Base-by-base conservation (phyloP, 2,888 invertebrate species). In the Hirtodrosophila histrioides region DNA sequence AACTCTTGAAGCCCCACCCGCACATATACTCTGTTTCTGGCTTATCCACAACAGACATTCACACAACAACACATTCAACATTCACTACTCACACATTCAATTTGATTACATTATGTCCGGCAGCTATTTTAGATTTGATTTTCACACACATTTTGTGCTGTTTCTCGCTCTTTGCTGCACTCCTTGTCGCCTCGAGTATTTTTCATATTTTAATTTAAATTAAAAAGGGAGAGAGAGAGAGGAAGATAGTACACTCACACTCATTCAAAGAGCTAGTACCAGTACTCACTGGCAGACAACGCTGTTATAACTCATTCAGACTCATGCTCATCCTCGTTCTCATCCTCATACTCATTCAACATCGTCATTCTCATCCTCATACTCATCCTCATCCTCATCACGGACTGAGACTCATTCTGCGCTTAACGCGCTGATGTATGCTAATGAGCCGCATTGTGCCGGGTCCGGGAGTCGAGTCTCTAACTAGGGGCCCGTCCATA, bases 181-280 rank as follows among this genome's bases (percentile, higher is more conserved):
- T 54, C 31, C 39, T 35, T 53, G 68, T 39, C 63, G 67, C 65
- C 63, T 56, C 53, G 49, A 80, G 75, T 81, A 69, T 78, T 83
- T 82, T 87, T 88, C 79, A 87, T 82, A 84, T 88, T 87, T 83
- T 84, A 82, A 84, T 88, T 84, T 79, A 88, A 88, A 84, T 82
- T 86, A 86, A 70, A 68, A 51, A 50, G 50, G 41, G 45, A 43
- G 44, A 37, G 74, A 17, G 74, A 17, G 17, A 33, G 50, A 49
- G 35, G 63, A 48, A 9, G 48, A 63, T 23, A 17, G 17, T 17
- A 1, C n/a, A 41, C 41, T 41, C 36, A 24, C 36, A 61, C 56
- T 57, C 43, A 10, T 27, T 40, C 36, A 40, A n/a, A 29, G 54
- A 37, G 62, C 58, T 50, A 48, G 5, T 27, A 27, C 44, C 31